Evolutionary conservation across 2,113 vertebrate species (phyloP).

Genomic region (Hippocampus barbouri): DNA sequence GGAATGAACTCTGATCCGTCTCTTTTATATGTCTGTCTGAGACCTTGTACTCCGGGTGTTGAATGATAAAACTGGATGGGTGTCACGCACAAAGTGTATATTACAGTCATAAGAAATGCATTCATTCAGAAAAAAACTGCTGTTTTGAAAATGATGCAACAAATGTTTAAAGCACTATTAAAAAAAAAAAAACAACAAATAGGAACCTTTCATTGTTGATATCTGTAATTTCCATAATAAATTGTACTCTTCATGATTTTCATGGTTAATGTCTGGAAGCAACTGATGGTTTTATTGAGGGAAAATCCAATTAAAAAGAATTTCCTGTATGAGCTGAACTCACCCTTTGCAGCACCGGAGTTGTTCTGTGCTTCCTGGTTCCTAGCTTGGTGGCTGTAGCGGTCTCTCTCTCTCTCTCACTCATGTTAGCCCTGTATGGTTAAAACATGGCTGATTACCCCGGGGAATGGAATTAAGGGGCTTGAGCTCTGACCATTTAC

Average conservation of each 20-base stretch:
- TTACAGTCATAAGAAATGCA: constrained; percentile 8
- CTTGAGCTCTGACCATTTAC: constrained; percentile 76
- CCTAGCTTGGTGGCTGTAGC: constrained; percentile 23
- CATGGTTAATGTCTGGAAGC: constrained; percentile 50
- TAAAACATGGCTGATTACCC: constrained; percentile 75
- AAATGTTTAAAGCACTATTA: not conserved
- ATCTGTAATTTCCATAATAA: constrained; percentile 23
- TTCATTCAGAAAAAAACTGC: not conserved
- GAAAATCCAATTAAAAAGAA: constrained; percentile 52
- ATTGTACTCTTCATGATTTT: constrained; percentile 49
- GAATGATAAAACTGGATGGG: constrained; percentile 13
- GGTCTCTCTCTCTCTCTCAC: constrained; percentile 42
- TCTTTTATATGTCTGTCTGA: constrained; percentile 37
- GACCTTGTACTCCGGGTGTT: constrained; percentile 24
- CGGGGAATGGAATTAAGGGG: constrained; percentile 67
- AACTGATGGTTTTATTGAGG: constrained; percentile 33
- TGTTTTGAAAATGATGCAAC: not conserved
- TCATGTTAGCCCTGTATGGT: constrained; percentile 53
- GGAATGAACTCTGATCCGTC: constrained; percentile 38
- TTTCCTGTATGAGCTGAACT: constrained; percentile 41
- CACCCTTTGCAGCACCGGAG: constrained; percentile 17
- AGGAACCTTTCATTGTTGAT: not conserved
- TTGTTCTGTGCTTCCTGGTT: constrained; percentile 23
- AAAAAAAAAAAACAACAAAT: not conserved
- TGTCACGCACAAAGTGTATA: constrained; percentile 6